Base-by-base conservation (phyloP, 1,140 invertebrate genomes). In the Coptotermes formosanus region DNA sequence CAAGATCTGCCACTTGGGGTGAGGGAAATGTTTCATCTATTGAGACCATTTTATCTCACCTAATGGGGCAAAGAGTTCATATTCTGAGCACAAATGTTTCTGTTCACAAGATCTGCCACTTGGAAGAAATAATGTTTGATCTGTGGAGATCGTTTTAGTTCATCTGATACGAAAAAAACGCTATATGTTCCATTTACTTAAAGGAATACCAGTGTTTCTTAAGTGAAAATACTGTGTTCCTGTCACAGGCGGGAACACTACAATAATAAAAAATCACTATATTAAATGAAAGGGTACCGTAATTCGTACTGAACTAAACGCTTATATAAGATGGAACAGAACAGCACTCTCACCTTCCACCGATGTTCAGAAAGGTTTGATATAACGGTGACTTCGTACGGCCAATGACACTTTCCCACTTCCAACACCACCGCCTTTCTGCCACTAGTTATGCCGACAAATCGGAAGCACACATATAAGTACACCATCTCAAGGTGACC, bases 371-470 rank as follows among this genome's bases (percentile, higher is more conserved):
- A n/a, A 2, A n/a, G 0, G 7, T 75, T 14, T 9, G 64, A 11
- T 8, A 75, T n/a, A 75, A n/a, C 1, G 30, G 1, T 7, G 9
- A n/a, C 30, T 75, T 7, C 16, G 8, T 11, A 55, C 21, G 16
- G 0, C 38, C 12, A n/a, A 25, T 23, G 11, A 86, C 75, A 81
- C 44, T 23, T 43, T 82, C 38, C 9, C 81, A 44, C n/a, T 9
- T 44, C 55, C 82, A 64, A 44, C 64, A n/a, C 21, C 82, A 59
- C 44, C 52, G 81, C 86, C 82, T 48, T 52, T 86, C 44, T 86
- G 69, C 82, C 81, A 30, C 8, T 1, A 6, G 64, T 30, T 30
- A 75, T 30, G 64, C 64, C 16, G 30, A 45, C 64, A 86, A 84
- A 84, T 84, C 14, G 48, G 48, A 84, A 38, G 23, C 38, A 38